A percentile compares a stretch with the other conserved stretches of the same genome.
phyloP scores from a whole-genome alignment of 2,797 vertebrate species.

The Clarias pachynema region DNA sequence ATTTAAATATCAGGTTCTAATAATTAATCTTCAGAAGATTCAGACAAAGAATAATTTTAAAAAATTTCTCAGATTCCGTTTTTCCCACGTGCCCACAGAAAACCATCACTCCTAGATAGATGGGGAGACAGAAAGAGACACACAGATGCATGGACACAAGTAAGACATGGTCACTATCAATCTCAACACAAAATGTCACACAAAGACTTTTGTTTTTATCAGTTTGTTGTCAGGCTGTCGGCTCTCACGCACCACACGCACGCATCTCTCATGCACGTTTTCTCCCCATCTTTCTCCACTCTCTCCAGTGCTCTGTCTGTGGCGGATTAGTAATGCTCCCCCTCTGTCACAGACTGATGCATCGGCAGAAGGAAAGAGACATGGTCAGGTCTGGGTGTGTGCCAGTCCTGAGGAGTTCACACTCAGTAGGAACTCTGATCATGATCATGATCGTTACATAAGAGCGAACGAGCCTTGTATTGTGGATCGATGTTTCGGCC shows the following conservation, averaged over 20 bases:
- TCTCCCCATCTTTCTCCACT: conserved; percentile 39
- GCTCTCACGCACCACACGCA: background rate
- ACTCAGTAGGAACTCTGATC: conserved; percentile 54
- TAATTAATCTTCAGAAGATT: background rate
- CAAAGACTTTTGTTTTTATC: background rate
- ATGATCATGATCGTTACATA: conserved; percentile 52
- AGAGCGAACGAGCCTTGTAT: conserved; percentile 36
- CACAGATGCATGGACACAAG: too few relatives aligned
- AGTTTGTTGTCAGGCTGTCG: background rate
- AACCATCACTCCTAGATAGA: background rate
- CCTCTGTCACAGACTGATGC: conserved; percentile 57
- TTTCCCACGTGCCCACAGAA: background rate
- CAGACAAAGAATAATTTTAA: background rate
- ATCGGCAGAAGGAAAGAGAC: conserved; percentile 59
- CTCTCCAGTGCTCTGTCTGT: conserved; percentile 37
- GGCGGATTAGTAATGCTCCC: conserved; percentile 58
- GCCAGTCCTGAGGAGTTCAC: conserved; percentile 55
- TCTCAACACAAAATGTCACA: too few relatives aligned
- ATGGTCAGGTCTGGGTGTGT: conserved; percentile 43
- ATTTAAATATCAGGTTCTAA: background rate
- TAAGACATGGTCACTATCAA: background rate
- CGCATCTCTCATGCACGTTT: conserved; percentile 44
- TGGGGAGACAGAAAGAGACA: too few relatives aligned
- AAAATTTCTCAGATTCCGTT: background rate
- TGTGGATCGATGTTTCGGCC: background rate